These are phyloP conservation scores for Megaceryle maxima DNA, from an alignment of 2,113 vertebrate genomes.

Conservation along the genomic window DNA sequence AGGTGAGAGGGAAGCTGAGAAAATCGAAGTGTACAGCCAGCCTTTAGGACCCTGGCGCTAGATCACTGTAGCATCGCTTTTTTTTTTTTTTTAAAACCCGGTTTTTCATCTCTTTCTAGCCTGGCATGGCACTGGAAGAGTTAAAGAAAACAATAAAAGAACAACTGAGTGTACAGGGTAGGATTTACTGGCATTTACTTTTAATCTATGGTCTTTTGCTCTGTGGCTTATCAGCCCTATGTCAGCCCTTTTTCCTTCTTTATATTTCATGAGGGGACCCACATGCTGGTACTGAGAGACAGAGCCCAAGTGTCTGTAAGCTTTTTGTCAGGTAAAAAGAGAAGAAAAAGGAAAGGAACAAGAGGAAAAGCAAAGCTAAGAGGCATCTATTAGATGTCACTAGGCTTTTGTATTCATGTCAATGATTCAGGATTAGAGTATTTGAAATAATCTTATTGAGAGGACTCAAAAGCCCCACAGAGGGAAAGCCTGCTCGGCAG, in stretches of 20 bases:
- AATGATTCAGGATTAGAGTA: conserved; percentile 89
- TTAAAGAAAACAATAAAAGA: conserved; percentile 83
- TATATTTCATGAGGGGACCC: conserved; percentile 81
- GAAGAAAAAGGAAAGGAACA: conserved; percentile 81
- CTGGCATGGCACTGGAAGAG: conserved; percentile 52
- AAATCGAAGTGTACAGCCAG: not conserved
- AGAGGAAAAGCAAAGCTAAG: conserved; percentile 85
- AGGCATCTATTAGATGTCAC: conserved; percentile 91
- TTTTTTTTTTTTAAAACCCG: not conserved
- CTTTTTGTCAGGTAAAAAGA: conserved; percentile 87
- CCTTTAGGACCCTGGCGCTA: not conserved
- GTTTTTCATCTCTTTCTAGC: conserved; percentile 32
- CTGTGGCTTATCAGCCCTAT: conserved; percentile 81
- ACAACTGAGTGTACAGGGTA: conserved; percentile 76
- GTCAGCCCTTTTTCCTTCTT: conserved; percentile 81
- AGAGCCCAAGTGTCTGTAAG: conserved; percentile 83
- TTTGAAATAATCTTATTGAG: conserved; percentile 91
- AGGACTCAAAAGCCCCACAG: conserved; percentile 80
- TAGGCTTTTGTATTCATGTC: conserved; percentile 88
- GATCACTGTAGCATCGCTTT: not conserved
- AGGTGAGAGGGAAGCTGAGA: not conserved
- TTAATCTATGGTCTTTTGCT: conserved; percentile 84
- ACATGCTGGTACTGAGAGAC: conserved; percentile 78
- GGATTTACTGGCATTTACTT: conserved; percentile 85
- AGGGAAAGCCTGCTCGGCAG: conserved; percentile 75